Conservation (phyloP, 2,888 invertebrate genomes). For the Drosophila borealis region DNA sequence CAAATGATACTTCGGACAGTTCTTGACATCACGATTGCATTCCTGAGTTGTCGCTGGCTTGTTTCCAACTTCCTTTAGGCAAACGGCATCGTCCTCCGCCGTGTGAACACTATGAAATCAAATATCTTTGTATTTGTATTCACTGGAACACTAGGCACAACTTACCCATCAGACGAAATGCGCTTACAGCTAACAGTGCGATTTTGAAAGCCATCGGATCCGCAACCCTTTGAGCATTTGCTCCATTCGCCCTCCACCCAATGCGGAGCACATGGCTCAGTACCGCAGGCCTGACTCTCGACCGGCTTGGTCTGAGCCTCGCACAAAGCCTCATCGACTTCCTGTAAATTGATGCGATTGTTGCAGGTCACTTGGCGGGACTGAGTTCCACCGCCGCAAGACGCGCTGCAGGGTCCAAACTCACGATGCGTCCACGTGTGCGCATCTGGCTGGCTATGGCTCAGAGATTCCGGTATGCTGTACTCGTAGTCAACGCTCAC, state of each 20-base stretch:
- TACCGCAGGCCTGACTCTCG: constrained; percentile 90
- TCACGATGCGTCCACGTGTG: constrained; percentile 91
- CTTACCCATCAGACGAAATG: constrained; percentile 89
- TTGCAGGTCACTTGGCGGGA: constrained; percentile 92
- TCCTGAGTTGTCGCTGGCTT: constrained; percentile 89
- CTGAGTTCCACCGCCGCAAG: constrained; percentile 96
- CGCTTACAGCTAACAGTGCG: constrained; percentile 93
- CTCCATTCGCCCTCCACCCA: constrained; percentile 94
- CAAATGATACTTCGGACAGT: constrained; percentile 94
- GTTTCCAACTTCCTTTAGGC: constrained; percentile 88
- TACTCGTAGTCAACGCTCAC: constrained; percentile 96
- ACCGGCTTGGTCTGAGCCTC: constrained; percentile 91
- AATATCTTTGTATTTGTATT: fast-evolving
- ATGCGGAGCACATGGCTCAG: constrained; percentile 91
- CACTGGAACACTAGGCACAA: background rate
- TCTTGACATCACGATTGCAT: constrained; percentile 90
- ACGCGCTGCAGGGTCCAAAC: constrained; percentile 92
- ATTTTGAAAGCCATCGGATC: constrained; percentile 89
- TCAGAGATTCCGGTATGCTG: constrained; percentile 91
- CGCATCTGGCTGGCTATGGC: constrained; percentile 89
- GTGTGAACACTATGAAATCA: constrained; percentile 86
- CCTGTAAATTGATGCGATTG: constrained; percentile 89
- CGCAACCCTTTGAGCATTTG: constrained; percentile 93
- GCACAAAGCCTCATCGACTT: constrained; percentile 91
- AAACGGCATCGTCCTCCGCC: constrained; percentile 91